Conservation (phyloP, 1,140 invertebrate species). For the Ceratosolen solmsi region DNA sequence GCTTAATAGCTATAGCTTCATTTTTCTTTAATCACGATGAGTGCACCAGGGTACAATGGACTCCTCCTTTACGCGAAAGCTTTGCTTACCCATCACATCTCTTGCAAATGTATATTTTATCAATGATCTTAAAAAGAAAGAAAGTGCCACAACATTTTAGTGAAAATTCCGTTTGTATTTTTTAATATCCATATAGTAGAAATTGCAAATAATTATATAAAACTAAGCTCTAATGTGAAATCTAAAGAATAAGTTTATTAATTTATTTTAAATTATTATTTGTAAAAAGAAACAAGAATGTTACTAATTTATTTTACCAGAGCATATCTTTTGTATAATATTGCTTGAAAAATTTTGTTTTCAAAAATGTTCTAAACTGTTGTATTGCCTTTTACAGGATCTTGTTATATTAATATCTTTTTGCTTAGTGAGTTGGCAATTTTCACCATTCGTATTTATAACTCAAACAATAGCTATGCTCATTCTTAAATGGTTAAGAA, state of each 20-base stretch:
- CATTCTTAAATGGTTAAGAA: conserved; percentile 78
- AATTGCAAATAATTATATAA: not conserved
- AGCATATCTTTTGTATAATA: not conserved
- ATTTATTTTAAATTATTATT: no score
- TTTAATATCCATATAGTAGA: not conserved
- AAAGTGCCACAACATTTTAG: conserved; percentile 50
- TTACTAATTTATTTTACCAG: not conserved
- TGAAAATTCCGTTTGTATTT: conserved; percentile 54
- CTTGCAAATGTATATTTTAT: conserved; percentile 73
- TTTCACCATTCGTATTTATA: conserved; percentile 85
- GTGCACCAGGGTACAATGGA: conserved; percentile 87
- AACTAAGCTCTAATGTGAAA: no score
- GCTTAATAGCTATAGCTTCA: conserved; percentile 78
- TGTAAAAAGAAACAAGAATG: no score
- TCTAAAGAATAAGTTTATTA: no score
- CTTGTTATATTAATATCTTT: conserved; percentile 63
- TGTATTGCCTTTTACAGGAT: conserved; percentile 58
- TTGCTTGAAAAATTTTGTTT: not conserved
- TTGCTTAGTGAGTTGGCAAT: conserved; percentile 81
- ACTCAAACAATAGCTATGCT: conserved; percentile 80
- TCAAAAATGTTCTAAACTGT: not conserved
- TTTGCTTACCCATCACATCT: conserved; percentile 83
- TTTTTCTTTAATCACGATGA: conserved; percentile 89
- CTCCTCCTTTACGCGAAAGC: conserved; percentile 87
- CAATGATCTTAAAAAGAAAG: conserved; percentile 59